Evolutionary conservation across 2,797 vertebrate genomes (phyloP).

Genomic region (Muraenolepis orangiensis): DNA sequence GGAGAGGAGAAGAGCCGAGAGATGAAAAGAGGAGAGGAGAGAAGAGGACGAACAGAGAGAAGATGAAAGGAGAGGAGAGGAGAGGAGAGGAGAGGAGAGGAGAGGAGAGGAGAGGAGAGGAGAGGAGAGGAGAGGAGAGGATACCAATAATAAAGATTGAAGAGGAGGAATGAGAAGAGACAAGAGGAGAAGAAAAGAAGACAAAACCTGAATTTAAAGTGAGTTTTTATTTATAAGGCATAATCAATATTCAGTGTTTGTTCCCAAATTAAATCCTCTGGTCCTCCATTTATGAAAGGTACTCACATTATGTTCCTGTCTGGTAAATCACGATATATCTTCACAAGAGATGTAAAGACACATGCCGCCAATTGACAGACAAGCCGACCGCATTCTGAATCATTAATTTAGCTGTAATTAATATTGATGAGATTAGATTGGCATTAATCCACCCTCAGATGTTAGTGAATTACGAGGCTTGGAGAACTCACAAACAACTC

Average conservation of each 20-base stretch:
- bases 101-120: slow-evolving; percentile 21
- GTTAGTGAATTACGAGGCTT: slow-evolving; percentile 34
- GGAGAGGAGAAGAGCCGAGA: background rate
- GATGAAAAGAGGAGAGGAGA: background rate
- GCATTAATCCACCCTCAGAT: slow-evolving; percentile 42
- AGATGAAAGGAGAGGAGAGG: background rate
- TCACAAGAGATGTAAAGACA: slow-evolving; percentile 25
- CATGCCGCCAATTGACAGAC: slow-evolving; percentile 24
- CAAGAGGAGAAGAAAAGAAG: background rate
- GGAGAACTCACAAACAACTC: slow-evolving; percentile 36
- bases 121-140: background rate
- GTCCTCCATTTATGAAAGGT: background rate
- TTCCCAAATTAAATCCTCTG: background rate
- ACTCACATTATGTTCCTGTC: background rate
- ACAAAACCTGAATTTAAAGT: background rate
- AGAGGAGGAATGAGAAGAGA: background rate
- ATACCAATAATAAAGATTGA: too few species aligned
- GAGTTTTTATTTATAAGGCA: background rate
- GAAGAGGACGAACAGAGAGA: background rate
- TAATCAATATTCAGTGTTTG: slow-evolving; percentile 1
- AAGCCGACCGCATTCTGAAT: slow-evolving; percentile 37
- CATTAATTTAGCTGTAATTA: slow-evolving; percentile 49
- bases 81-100: background rate
- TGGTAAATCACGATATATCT: background rate
- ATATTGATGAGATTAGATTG: slow-evolving; percentile 59